These are phyloP conservation scores for Spheniscus mendiculus DNA, from an alignment of 2,113 vertebrate species.

Conservation along the genomic window DNA sequence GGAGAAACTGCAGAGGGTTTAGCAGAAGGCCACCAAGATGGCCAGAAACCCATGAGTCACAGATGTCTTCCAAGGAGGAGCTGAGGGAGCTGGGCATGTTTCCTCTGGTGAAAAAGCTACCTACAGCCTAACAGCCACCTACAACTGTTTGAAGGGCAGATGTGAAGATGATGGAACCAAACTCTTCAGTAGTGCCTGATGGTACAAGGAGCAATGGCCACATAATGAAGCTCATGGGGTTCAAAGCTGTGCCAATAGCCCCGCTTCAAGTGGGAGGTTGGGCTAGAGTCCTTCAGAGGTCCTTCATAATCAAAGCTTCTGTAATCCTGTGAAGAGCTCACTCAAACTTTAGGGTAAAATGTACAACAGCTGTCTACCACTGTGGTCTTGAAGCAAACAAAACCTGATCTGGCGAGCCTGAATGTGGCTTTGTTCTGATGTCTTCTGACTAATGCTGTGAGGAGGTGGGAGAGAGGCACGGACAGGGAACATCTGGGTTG, in stretches of 20 bases:
- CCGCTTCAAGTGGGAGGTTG: neutral
- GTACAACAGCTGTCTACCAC: slow-evolving; percentile 41
- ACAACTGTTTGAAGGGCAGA: neutral
- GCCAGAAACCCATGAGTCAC: neutral
- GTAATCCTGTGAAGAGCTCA: neutral
- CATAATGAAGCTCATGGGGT: neutral
- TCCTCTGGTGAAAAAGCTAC: neutral
- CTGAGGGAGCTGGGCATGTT: neutral
- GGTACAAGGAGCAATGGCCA: neutral
- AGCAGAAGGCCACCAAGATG: neutral
- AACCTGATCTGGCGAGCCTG: slow-evolving; percentile 23
- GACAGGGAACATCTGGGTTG: slow-evolving; percentile 41
- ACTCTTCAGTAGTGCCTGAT: neutral
- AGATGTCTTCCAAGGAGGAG: neutral
- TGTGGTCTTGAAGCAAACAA: slow-evolving; percentile 48
- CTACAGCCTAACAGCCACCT: neutral
- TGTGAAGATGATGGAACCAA: neutral
- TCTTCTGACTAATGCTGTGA: slow-evolving; percentile 37
- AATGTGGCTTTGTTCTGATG: slow-evolving; percentile 58
- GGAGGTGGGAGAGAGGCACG: neutral
- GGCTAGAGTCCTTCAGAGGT: neutral
- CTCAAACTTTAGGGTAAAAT: neutral
- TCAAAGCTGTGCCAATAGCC: neutral
- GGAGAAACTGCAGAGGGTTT: neutral
- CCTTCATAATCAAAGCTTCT: neutral